phyloP scores from a whole-genome alignment of 2,113 vertebrate genomes.

The Ochotona curzoniae region DNA sequence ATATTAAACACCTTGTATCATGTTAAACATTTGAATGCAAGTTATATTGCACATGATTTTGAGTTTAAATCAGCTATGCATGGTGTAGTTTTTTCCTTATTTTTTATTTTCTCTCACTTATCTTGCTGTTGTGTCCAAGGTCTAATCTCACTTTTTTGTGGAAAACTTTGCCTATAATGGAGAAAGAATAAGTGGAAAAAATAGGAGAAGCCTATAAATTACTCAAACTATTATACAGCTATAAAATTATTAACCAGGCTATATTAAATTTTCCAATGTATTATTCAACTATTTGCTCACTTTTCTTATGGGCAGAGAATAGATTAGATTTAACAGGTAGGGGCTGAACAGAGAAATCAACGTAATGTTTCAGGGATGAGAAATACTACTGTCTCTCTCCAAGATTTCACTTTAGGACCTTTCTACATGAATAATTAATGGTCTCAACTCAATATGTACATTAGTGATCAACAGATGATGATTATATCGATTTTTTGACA shows the following conservation, averaged over 20 bases:
- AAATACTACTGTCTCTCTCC: neutral
- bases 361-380: neutral
- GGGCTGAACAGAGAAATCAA: neutral
- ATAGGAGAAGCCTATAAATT: neutral
- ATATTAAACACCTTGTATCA: neutral
- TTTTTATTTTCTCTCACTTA: neutral
- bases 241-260: slow-evolving; percentile 34
- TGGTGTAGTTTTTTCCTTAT: neutral
- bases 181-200: slow-evolving; percentile 10
- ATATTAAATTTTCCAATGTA: slow-evolving; percentile 30
- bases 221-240: neutral
- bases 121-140: neutral
- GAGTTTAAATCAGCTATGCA: slow-evolving; percentile 1
- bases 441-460: neutral
- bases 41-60: neutral
- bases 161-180: neutral
- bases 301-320: neutral
- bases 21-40: slow-evolving; percentile 29
- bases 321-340: slow-evolving; percentile 50
- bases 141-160: neutral
- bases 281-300: slow-evolving; percentile 33
- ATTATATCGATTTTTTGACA: slow-evolving; percentile 35
- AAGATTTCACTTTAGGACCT: slow-evolving; percentile 33
- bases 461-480: slow-evolving; percentile 17
- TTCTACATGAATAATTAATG: slow-evolving; percentile 60